phyloP scores from a whole-genome alignment of 2,113 vertebrate genomes.

The Condylura cristata region DNA sequence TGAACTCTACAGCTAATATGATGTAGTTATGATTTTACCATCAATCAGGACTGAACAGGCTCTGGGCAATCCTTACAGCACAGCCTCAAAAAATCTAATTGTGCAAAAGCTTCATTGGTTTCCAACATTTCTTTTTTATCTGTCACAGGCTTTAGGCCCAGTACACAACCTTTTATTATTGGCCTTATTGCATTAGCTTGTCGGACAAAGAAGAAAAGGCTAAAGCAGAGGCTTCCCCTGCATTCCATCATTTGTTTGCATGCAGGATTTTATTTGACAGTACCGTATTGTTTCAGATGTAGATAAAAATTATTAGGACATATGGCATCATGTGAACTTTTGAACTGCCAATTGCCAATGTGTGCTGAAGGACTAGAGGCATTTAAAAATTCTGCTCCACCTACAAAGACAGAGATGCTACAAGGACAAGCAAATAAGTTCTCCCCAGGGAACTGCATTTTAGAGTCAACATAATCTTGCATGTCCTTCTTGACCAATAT shows the following conservation, averaged over 20 bases:
- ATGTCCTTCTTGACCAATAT: slow-evolving; percentile 60
- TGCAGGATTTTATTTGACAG: slow-evolving; percentile 90
- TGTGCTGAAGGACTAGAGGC: slow-evolving; percentile 62
- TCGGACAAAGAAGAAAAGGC: slow-evolving; percentile 90
- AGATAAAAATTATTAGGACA: slow-evolving; percentile 88
- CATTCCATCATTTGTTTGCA: slow-evolving; percentile 92
- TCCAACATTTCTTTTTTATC: slow-evolving; percentile 95
- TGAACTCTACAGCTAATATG: slow-evolving; percentile 99
- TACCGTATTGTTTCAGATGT: slow-evolving; percentile 86
- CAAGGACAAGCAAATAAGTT: slow-evolving; percentile 52
- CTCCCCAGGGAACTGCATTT: slow-evolving; percentile 40
- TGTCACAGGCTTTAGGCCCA: slow-evolving; percentile 90
- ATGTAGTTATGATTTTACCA: slow-evolving; percentile 99
- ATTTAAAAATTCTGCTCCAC: slow-evolving; percentile 70
- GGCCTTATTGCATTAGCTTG: slow-evolving; percentile 92
- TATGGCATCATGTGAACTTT: slow-evolving; percentile 85
- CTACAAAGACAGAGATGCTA: slow-evolving; percentile 38
- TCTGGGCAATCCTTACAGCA: slow-evolving; percentile 94
- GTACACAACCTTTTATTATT: slow-evolving; percentile 92
- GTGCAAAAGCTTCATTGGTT: slow-evolving; percentile 97
- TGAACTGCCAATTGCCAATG: slow-evolving; percentile 82
- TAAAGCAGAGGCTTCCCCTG: slow-evolving; percentile 89
- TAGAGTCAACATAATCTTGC: slow-evolving; percentile 58
- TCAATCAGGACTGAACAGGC: slow-evolving; percentile 93
- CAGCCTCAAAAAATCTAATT: slow-evolving; percentile 98